Evolutionary conservation across 2,888 invertebrate species (phyloP).

Genomic region (Scaptomyza cyrtandrae): DNA sequence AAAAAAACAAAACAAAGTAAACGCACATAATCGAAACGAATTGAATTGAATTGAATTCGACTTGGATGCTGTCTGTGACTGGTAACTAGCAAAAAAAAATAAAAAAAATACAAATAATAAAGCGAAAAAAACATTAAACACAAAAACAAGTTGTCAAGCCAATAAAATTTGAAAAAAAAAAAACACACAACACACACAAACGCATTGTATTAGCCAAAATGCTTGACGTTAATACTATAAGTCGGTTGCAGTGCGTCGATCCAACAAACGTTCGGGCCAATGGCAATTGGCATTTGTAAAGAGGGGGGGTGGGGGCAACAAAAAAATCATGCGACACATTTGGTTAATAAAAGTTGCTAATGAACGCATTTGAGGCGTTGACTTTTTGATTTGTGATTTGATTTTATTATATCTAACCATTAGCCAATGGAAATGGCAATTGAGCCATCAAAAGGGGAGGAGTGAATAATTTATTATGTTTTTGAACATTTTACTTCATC

Average conservation of each 20-base stretch:
- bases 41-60: slow-evolving; percentile 20
- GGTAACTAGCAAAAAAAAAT: slow-evolving; percentile 25
- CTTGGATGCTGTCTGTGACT: slow-evolving; percentile 15
- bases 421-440: slow-evolving; percentile 51
- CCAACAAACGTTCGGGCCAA: slow-evolving; percentile 46
- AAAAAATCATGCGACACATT: slow-evolving; percentile 59
- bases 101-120: background rate
- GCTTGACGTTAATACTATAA: slow-evolving; percentile 48
- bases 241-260: slow-evolving; percentile 34
- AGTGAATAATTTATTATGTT: background rate
- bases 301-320: slow-evolving; percentile 23
- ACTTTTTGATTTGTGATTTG: slow-evolving; percentile 30
- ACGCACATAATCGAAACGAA: slow-evolving; percentile 10
- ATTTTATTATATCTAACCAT: slow-evolving; percentile 24
- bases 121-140: background rate
- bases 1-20: slow-evolving; percentile 16
- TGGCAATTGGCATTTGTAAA: slow-evolving; percentile 37
- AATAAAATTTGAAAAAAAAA: slow-evolving; percentile 33
- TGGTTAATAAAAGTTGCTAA: slow-evolving; percentile 74
- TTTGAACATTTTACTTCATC: no score
- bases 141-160: slow-evolving; percentile 40
- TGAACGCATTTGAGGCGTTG: slow-evolving; percentile 63
- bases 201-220: slow-evolving; percentile 57
- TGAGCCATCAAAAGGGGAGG: slow-evolving; percentile 24
- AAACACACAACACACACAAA: background rate